Percentiles rank a stretch among this genome's conserved stretches.
phyloP scores from a whole-genome alignment of 2,797 vertebrate genomes.

The Megaceryle alcyon region DNA sequence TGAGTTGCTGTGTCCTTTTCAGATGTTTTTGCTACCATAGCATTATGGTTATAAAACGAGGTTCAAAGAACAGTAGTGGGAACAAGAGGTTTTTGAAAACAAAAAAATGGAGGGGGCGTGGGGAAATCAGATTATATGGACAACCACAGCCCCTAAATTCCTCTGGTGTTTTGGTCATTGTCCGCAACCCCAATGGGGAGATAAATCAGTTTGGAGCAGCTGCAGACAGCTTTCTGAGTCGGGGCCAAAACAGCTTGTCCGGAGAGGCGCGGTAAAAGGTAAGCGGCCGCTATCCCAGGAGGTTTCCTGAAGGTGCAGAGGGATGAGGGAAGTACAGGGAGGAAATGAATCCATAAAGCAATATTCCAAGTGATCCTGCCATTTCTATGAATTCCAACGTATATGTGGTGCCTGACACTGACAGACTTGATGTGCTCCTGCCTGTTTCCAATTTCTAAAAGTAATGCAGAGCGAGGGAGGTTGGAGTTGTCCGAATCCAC shows the following conservation, averaged over 20 bases:
- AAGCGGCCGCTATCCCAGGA: conserved; percentile 30
- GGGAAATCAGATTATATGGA: not conserved
- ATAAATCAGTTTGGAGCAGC: conserved; percentile 65
- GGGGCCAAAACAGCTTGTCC: conserved; percentile 39
- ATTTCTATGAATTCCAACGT: not conserved
- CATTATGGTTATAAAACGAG: conserved; percentile 42
- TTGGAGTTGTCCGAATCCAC: not conserved
- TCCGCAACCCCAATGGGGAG: conserved; percentile 2
- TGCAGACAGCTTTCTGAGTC: conserved; percentile 46
- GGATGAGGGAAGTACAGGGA: not conserved
- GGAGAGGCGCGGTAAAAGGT: conserved; percentile 22
- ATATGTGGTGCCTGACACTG: not conserved
- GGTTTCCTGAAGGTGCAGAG: conserved; percentile 9
- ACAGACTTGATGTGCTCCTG: not conserved
- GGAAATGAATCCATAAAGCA: conserved; percentile 37
- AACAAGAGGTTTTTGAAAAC: conserved; percentile 22
- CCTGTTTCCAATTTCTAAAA: conserved; percentile 9
- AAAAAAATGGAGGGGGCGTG: not conserved
- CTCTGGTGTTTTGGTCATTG: conserved; percentile 65
- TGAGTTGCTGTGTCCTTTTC: not conserved
- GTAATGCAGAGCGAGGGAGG: not conserved
- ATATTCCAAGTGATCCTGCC: not conserved
- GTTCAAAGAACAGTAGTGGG: conserved; percentile 6
- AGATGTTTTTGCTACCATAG: conserved; percentile 52
- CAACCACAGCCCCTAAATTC: conserved; percentile 40